A percentile compares a stretch with the other conserved stretches of the same genome.
These are phyloP conservation scores for Aphaenogaster ashmeadi DNA, from an alignment of 1,140 invertebrate species.

Conservation along the genomic window DNA sequence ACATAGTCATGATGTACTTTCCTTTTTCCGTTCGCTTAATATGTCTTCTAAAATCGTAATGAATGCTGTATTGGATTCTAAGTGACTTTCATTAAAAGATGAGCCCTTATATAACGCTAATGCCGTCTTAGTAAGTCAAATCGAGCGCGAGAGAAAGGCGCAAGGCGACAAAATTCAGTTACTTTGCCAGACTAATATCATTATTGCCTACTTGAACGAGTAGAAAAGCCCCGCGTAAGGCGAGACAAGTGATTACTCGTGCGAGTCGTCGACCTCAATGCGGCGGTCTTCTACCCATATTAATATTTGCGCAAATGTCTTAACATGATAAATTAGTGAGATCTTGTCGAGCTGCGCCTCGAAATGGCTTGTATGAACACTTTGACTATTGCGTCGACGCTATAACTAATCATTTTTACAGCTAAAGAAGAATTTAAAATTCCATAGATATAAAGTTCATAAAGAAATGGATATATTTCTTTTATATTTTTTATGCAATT, in stretches of 20 bases:
- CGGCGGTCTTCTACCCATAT: conserved; percentile 36
- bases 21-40: background rate
- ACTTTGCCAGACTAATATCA: conserved; percentile 54
- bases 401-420: conserved; percentile 4
- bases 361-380: background rate
- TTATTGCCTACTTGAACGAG: conserved; percentile 61
- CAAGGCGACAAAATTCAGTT: conserved; percentile 64
- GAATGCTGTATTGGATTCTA: background rate
- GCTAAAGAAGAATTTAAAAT: background rate
- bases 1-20: background rate
- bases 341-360: background rate
- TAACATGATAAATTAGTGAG: conserved; percentile 49
- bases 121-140: conserved; percentile 6
- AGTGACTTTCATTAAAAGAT: background rate
- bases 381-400: background rate
- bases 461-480: background rate
- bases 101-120: background rate
- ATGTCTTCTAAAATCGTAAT: background rate
- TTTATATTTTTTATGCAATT: background rate
- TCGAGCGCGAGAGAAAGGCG: conserved; percentile 19
- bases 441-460: background rate
- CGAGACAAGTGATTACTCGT: conserved; percentile 51
- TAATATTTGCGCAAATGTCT: conserved; percentile 68
- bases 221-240: conserved; percentile 39
- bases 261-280: conserved; percentile 31